Evolutionary conservation across 2,113 vertebrate genomes (phyloP).

Genomic region (Colinus virginianus): DNA sequence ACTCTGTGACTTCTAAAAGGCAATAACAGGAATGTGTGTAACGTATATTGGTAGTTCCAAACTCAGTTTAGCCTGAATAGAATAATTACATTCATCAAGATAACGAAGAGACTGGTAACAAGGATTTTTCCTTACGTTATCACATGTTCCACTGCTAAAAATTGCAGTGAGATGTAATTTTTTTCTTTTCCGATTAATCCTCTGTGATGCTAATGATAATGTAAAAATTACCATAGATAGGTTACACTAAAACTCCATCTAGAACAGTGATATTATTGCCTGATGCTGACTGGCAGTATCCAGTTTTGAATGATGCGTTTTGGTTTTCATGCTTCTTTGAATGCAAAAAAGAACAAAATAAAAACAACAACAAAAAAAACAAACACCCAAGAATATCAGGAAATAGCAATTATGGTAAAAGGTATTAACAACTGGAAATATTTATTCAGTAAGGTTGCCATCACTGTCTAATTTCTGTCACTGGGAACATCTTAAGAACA

Average conservation of each 20-base stretch:
- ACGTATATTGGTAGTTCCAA: background rate
- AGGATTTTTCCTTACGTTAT: background rate
- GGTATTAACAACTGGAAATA: background rate
- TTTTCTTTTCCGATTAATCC: background rate
- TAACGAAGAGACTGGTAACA: background rate
- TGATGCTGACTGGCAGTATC: background rate
- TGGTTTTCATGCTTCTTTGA: background rate
- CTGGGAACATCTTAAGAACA: background rate
- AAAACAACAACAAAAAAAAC: background rate
- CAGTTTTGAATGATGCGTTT: background rate
- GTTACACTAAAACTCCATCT: background rate
- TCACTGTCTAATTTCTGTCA: background rate
- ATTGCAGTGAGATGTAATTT: background rate
- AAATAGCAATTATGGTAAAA: background rate
- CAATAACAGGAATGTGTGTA: accelerated
- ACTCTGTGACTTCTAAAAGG: background rate
- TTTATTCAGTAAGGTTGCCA: background rate
- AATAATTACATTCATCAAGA: background rate
- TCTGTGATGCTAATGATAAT: background rate
- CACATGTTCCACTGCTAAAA: background rate
- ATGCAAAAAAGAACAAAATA: background rate
- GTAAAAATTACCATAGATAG: background rate
- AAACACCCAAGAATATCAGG: background rate
- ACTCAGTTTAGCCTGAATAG: background rate
- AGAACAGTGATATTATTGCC: background rate